A percentile compares a stretch with the other conserved stretches of the same genome.
These are phyloP conservation scores for Philereme transversata DNA, from an alignment of 2,888 invertebrate species.

Conservation along the genomic window DNA sequence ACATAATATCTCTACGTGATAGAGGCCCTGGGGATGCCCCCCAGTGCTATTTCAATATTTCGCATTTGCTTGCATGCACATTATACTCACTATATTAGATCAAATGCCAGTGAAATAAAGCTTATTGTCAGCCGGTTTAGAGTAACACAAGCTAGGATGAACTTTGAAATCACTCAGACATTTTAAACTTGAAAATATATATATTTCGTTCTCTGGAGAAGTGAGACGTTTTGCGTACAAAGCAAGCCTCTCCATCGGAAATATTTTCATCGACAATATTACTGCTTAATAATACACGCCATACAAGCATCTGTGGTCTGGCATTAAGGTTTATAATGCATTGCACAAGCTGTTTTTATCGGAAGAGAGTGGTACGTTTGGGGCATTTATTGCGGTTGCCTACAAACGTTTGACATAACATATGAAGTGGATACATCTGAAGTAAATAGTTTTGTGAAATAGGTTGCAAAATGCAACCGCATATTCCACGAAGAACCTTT, in stretches of 20 bases:
- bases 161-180: neutral
- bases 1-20: too few species aligned
- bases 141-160: too few species aligned
- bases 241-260: slow-evolving; percentile 52
- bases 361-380: slow-evolving; percentile 53
- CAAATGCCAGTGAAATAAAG: too few species aligned
- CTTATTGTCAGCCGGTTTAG: too few species aligned
- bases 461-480: slow-evolving; percentile 3
- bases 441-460: slow-evolving; percentile 1
- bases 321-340: slow-evolving; percentile 38
- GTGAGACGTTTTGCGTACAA: slow-evolving; percentile 49
- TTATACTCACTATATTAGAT: too few species aligned
- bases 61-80: too few species aligned
- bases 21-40: too few species aligned
- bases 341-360: slow-evolving; percentile 42
- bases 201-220: slow-evolving; percentile 48
- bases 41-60: too few species aligned
- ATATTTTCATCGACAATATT: slow-evolving; percentile 57
- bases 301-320: slow-evolving; percentile 5
- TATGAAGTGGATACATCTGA: slow-evolving; percentile 21
- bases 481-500: neutral
- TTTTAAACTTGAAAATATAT: slow-evolving; percentile 44
- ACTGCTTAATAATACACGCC: slow-evolving; percentile 9
- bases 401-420: slow-evolving; percentile 20
- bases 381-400: slow-evolving; percentile 47